Base-by-base conservation (phyloP, 2,888 invertebrate genomes). In the Campoplex capitator region DNA sequence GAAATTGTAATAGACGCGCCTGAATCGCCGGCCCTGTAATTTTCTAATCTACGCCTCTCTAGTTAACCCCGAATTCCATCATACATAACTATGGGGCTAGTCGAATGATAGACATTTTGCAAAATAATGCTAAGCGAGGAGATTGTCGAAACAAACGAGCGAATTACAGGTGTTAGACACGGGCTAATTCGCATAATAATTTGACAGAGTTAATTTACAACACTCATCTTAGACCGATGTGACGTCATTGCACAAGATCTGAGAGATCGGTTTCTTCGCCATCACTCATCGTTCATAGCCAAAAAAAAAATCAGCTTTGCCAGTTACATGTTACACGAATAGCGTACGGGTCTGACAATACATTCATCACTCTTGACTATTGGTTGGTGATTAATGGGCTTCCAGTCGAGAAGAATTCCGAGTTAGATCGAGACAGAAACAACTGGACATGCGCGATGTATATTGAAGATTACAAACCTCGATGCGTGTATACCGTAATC, bases 171-270 rank as follows among this genome's bases (percentile, higher is more conserved):
- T 78, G 77, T 68, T 54, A 68, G 58, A 56, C 82, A 28, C 58
- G n/a, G 38, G 73, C 81, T 56, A 68, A 78, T 82, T 58, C 77
- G 56, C 70, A 70, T 68, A 23, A 83, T 78, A 73, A 84, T 84
- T 84, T 54, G 35, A 78, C 71, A 78, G 68, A 28, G 68, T 32
- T 45, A 62, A 80, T 80, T 71, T 80, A 32, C 62, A 58, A 71
- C 23, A 23, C 45, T 73, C 42, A 45, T 73, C 28, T 32, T 62
- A 7, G 9, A 35, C 16, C 48, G 84, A 86, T 86, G 62, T 62
- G 90, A 91, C 83, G 90, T 90, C 88, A 89, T 90, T 89, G 89
- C 89, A n/a, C 32, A 7, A 81, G 28, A 38, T 68, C 67, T 54
- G 77, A 75, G 76, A 88, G 89, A 90, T 89, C 88, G 86, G 75